Conservation (phyloP, 2,888 invertebrate species). For the Cosmopolites sordidus region DNA sequence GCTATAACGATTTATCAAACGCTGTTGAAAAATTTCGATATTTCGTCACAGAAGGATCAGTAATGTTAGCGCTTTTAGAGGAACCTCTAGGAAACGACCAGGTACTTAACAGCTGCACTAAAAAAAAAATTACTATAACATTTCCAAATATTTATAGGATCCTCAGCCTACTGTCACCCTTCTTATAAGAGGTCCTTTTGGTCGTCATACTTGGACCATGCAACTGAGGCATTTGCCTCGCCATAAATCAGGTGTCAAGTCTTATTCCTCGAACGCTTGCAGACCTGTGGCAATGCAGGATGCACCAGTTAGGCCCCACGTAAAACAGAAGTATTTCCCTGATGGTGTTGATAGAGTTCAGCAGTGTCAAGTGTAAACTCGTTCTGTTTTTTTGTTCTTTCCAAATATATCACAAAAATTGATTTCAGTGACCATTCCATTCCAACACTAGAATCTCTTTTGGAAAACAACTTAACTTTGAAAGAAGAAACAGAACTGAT, state of each 20-base stretch:
- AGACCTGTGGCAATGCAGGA: conserved; percentile 76
- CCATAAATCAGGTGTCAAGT: conserved; percentile 67
- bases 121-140: neutral
- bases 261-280: conserved; percentile 59
- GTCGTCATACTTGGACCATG: conserved; percentile 92
- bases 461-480: conserved; percentile 53
- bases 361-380: conserved; percentile 69
- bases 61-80: conserved; percentile 84
- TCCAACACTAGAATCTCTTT: conserved; percentile 77
- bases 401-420: neutral
- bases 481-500: conserved; percentile 59
- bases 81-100: conserved; percentile 77
- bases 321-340: conserved; percentile 72
- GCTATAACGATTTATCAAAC: conserved; percentile 52
- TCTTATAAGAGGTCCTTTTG: conserved; percentile 88
- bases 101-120: too few species aligned
- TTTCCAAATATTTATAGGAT: conserved; percentile 55
- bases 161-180: conserved; percentile 89
- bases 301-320: conserved; percentile 61
- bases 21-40: conserved; percentile 74
- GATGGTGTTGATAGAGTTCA: conserved; percentile 75
- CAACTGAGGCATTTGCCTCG: conserved; percentile 83
- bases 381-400: neutral
- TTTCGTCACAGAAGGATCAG: conserved; percentile 86
- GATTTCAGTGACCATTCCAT: conserved; percentile 77